Percentiles rank a stretch among this genome's conserved stretches.
Evolutionary conservation across 2,113 vertebrate species (phyloP).

Genomic region (Trogon melanurus): DNA sequence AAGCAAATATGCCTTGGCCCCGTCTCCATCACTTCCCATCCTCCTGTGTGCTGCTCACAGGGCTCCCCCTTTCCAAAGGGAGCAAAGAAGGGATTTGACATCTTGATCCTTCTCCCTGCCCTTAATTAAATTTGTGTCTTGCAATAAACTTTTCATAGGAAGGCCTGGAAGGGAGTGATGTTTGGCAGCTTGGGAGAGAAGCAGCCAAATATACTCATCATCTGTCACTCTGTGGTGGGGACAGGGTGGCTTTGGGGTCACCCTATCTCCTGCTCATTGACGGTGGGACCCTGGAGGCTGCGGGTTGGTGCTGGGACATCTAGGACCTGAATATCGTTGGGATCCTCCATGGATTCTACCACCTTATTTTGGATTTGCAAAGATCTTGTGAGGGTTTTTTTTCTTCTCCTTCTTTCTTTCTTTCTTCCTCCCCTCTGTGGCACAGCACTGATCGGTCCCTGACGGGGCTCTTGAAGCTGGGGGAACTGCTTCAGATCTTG

Average conservation of each 20-base stretch:
- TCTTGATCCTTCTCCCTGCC: background rate
- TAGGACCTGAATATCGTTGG: background rate
- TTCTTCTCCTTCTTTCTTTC: rapidly evolving
- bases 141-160: background rate
- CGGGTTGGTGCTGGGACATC: rapidly evolving
- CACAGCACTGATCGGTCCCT: rapidly evolving
- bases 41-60: rapidly evolving
- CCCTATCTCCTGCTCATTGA: background rate
- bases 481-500: background rate
- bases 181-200: background rate
- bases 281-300: background rate
- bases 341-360: background rate
- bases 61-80: conserved; percentile 32
- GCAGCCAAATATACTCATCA: background rate
- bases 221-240: background rate
- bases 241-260: background rate
- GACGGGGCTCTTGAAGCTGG: rapidly evolving
- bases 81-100: background rate
- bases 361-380: background rate
- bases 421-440: rapidly evolving
- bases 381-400: background rate
- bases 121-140: conserved; percentile 3
- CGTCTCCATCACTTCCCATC: background rate
- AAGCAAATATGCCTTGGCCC: background rate
- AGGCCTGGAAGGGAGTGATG: background rate